Evolutionary conservation across 2,888 invertebrate species (phyloP).

Genomic region (Coleophora deauratella): DNA sequence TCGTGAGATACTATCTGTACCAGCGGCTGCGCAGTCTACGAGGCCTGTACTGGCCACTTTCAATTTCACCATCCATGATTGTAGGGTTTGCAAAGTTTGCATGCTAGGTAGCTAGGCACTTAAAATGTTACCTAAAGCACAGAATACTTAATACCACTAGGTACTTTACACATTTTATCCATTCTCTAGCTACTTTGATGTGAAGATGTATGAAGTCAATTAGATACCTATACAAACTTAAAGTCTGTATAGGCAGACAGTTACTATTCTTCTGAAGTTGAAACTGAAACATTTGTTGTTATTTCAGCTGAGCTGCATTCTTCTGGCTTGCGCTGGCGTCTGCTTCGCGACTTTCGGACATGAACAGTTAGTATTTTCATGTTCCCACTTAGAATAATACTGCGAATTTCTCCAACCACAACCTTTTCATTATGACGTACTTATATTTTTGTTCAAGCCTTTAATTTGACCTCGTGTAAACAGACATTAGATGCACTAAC

Average conservation of each 20-base stretch:
- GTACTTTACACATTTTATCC: too few relatives aligned
- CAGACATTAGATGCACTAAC: conserved; percentile 27
- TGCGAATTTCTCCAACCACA: conserved; percentile 19
- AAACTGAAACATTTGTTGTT: conserved; percentile 26
- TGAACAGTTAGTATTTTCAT: conserved; percentile 65
- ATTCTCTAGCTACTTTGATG: too few relatives aligned
- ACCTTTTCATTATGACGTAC: conserved; percentile 10
- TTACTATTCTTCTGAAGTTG: too few relatives aligned
- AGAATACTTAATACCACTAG: too few relatives aligned
- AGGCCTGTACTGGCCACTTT: conserved; percentile 25
- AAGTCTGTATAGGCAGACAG: too few relatives aligned
- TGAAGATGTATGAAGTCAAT: too few relatives aligned
- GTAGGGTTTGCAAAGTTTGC: too few relatives aligned
- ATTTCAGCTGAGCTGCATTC: conserved; percentile 64
- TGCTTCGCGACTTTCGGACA: conserved; percentile 67
- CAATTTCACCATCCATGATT: conserved; percentile 24
- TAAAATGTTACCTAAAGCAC: too few relatives aligned
- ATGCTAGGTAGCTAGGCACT: too few relatives aligned
- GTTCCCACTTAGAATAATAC: conserved; percentile 18
- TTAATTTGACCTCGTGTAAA: conserved; percentile 18
- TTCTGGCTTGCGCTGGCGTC: conserved; percentile 61
- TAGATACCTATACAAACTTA: too few relatives aligned
- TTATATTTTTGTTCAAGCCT: conserved; percentile 15
- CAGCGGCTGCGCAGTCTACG: conserved; percentile 17
- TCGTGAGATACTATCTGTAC: too few relatives aligned